Base-by-base conservation (phyloP, 2,888 invertebrate genomes). In the Gasteruption jaculator region DNA sequence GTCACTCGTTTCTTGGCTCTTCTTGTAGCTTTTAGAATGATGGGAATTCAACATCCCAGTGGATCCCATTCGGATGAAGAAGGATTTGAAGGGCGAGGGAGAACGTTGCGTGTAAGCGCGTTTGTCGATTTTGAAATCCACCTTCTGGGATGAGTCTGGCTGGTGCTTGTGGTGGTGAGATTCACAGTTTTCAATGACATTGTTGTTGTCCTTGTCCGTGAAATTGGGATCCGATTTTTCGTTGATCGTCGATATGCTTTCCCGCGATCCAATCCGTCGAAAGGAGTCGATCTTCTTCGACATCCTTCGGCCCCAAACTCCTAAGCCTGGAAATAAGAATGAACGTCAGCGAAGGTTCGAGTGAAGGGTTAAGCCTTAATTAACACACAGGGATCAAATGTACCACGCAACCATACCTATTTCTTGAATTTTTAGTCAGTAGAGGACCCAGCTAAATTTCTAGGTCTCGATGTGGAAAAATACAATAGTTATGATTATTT, bases 251-350 rank as follows among this genome's bases (percentile, higher is more conserved):
- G 64, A 65, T 39, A 74, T 65, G 21, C 73, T 66, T 63, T 83
- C 80, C 68, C 82, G 79, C 57, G 77, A 71, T 39, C 84, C 83
- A 38, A 77, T 72, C 54, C 83, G 80, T 53, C 85, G 82, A 46
- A 86, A 74, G 61, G 84, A 78, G 60, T 86, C 86, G 59, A 86
- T 73, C 68, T 85, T 86, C 56, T 82, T 83, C 50, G 86, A 85
- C 84, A 86, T 85, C 50, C 82, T 78, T 47, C 84, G 81, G 58
- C 86, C 84, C 86, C 86, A 86, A 15, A 68, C 61, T 25, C 65
- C 61, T 8, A 66, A 49, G 38, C 68, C 62, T 57, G 57, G 51
- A 34, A 44, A 46, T 36, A 34, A 25, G 36, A 37, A 8, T 30
- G 16, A 12, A 22, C n/a, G n/a, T n/a, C n/a, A n/a, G n/a, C n/a